A percentile compares a stretch with the other conserved stretches of the same genome.
These are phyloP conservation scores for Baccha elongata DNA, from an alignment of 2,888 invertebrate species.

Conservation along the genomic window DNA sequence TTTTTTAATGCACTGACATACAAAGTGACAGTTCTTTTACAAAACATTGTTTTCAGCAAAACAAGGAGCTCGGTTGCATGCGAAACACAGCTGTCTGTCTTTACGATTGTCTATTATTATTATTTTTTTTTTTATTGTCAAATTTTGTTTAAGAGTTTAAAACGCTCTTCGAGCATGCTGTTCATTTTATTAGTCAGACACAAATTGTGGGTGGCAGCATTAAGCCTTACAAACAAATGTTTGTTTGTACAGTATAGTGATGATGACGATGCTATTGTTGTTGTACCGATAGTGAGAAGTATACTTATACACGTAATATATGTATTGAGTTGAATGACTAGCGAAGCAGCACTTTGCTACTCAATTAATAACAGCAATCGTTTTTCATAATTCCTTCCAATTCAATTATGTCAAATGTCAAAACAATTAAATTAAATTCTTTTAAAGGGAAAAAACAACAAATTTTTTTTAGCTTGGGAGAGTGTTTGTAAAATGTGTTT, in stretches of 20 bases:
- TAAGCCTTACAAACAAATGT: neutral
- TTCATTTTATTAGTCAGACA: slow-evolving; percentile 42
- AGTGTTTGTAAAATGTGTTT: neutral
- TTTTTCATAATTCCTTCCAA: slow-evolving; percentile 73
- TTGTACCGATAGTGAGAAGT: neutral
- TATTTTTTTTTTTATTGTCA: neutral
- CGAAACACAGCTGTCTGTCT: neutral
- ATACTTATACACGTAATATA: neutral
- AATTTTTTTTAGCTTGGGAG: neutral
- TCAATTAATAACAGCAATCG: slow-evolving; percentile 70
- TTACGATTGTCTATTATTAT: neutral
- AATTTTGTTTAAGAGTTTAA: slow-evolving; percentile 14
- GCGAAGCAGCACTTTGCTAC: slow-evolving; percentile 48
- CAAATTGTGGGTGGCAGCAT: slow-evolving; percentile 60
- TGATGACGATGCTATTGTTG: neutral
- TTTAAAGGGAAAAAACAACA: slow-evolving; percentile 1
- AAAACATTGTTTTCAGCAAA: neutral
- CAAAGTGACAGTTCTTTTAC: neutral
- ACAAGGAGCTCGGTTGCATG: neutral
- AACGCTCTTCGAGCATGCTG: slow-evolving; percentile 36
- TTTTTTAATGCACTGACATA: neutral
- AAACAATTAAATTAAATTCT: slow-evolving; percentile 61
- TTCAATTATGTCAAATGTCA: slow-evolving; percentile 73
- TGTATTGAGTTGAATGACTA: slow-evolving; percentile 26
- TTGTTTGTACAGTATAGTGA: neutral